Conservation (phyloP, 1,140 invertebrate species). For the Xylocopa sonorina region DNA sequence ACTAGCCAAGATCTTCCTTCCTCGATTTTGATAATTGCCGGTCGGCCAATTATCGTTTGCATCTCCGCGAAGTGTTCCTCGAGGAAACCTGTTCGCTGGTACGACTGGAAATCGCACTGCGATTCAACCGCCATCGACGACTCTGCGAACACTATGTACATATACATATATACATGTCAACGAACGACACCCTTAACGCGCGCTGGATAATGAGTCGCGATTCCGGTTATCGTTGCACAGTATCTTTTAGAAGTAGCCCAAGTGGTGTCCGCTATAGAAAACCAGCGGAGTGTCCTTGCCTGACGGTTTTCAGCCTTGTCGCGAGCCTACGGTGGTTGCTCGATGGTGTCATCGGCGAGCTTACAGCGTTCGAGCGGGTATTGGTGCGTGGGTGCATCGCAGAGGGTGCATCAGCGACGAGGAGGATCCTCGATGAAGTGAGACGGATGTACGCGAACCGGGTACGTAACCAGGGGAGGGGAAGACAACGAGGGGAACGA, state of each 20-base stretch:
- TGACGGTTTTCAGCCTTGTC: slow-evolving; percentile 21
- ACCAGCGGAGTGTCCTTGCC: slow-evolving; percentile 17
- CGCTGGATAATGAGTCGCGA: slow-evolving; percentile 19
- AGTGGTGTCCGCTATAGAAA: not conserved
- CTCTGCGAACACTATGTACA: too few relatives aligned
- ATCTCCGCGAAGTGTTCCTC: slow-evolving; percentile 5
- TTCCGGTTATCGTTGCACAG: not conserved
- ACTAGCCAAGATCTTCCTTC: not conserved
- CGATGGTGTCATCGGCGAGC: slow-evolving; percentile 22
- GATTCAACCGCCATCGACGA: not conserved
- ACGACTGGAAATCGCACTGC: not conserved
- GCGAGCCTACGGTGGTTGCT: slow-evolving; percentile 1
- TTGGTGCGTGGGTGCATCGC: too few relatives aligned
- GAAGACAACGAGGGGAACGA: not conserved
- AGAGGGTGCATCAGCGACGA: not conserved
- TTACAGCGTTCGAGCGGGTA: not conserved
- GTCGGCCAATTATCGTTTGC: slow-evolving; percentile 36
- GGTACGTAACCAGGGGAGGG: not conserved
- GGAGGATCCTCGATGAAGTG: too few relatives aligned
- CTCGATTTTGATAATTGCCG: slow-evolving; percentile 3
- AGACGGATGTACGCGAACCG: too few relatives aligned
- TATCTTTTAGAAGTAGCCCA: slow-evolving; percentile 2
- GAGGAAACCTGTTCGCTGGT: not conserved
- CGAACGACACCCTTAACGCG: slow-evolving; percentile 16
- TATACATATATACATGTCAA: too few relatives aligned